Evolutionary conservation across 2,113 vertebrate genomes (phyloP), one percentile per base, ranked within the genome.

Genomic region (Trichechus manatus): DNA sequence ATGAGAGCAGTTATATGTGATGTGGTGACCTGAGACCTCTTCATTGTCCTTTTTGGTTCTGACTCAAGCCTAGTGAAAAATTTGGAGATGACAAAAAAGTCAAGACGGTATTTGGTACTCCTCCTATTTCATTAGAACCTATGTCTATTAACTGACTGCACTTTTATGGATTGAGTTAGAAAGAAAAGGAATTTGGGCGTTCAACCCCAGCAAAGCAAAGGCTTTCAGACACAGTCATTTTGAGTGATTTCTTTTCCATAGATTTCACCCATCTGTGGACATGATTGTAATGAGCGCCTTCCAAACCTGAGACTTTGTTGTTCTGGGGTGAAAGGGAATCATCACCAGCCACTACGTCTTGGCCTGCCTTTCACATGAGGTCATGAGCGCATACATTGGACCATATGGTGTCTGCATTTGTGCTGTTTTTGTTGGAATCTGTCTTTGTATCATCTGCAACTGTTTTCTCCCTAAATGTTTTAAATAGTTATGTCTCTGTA

Each of bases 401-500:
- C 98, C 97, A 98, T 97, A 93, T 98, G 98, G 97, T 97, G 95
- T 97, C 97, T 98, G 97, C 97, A 93, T 97, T 97, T 96, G 92
- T 75, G 66, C 94, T 97, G 39, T 98, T 98, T 98, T 97, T 97
- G 86, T 98, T 98, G 98, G 97, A 98, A 95, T 97, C 93, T 96
- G 4, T 97, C 94, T 98, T 10, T 93, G 84, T 97, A 97, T 98
- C 96, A 97, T 98, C 97, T 97, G 96, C 82, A 98, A 98, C 95
- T 98, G 81, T 98, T 98, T 99, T 98, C 96, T 98, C 91, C 98
- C 87, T 98, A 98, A 98, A 98, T 98, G 98, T 98, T 98, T 98
- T 97, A 98, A 97, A 96, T 93, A 97, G 83, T 97, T 96, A 80
- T 96, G 82, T 98, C 91, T 98, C 97, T 98, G 89, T 97, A 98